Conservation (phyloP, 1,140 invertebrate species). For the Hetaerina americana region DNA sequence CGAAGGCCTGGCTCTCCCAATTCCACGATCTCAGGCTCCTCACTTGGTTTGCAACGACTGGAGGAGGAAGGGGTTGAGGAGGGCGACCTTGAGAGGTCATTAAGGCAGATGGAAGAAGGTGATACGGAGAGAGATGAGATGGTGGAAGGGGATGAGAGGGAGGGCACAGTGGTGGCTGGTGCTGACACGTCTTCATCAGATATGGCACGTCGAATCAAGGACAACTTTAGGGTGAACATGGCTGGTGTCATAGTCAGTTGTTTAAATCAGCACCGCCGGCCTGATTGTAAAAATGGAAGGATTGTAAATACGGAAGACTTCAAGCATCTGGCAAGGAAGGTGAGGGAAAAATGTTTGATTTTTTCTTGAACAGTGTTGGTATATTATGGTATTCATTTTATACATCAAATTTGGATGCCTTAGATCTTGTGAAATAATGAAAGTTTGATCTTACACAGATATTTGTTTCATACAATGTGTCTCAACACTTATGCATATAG, state of each 20-base stretch:
- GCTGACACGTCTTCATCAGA: constrained; percentile 35
- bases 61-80: neutral
- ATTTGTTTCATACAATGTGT: too few species aligned
- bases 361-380: too few species aligned
- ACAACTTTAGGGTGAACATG: constrained; percentile 78
- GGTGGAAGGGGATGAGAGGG: neutral
- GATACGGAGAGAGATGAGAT: neutral
- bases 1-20: neutral
- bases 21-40: neutral
- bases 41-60: neutral
- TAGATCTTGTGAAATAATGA: too few species aligned
- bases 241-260: constrained; percentile 78
- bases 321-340: constrained; percentile 90
- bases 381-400: too few species aligned
- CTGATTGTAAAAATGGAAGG: constrained; percentile 67
- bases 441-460: too few species aligned
- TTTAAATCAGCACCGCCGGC: constrained; percentile 77
- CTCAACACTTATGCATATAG: too few species aligned
- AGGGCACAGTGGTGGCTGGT: constrained; percentile 25
- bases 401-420: too few species aligned
- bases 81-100: neutral
- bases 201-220: constrained; percentile 58
- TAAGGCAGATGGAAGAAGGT: neutral
- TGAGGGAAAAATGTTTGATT: constrained; percentile 29
- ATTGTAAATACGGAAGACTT: constrained; percentile 88